Evolutionary conservation across 2,113 vertebrate species (phyloP).

Genomic region (Cercocebus atys): DNA sequence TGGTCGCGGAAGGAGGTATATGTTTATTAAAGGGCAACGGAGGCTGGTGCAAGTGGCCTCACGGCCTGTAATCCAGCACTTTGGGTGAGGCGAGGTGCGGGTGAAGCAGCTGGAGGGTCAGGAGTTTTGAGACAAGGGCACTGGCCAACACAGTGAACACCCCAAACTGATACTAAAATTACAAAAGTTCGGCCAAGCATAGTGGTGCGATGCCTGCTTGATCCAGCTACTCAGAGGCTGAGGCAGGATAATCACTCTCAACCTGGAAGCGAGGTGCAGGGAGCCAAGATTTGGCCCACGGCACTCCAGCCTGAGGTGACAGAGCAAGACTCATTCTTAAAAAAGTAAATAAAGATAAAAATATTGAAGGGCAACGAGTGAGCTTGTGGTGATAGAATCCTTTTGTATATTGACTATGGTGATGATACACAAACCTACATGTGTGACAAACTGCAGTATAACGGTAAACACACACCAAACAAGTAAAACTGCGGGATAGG

Average conservation of each 20-base stretch:
- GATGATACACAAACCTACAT: background rate
- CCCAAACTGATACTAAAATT: too few relatives aligned
- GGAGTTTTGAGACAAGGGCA: background rate
- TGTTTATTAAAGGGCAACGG: too few relatives aligned
- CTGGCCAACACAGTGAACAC: too few relatives aligned
- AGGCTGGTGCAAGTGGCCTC: background rate
- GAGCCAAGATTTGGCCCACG: background rate
- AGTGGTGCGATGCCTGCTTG: too few relatives aligned
- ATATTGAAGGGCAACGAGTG: background rate
- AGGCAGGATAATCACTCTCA: background rate
- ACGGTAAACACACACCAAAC: background rate
- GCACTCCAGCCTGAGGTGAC: background rate
- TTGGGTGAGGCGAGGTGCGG: background rate
- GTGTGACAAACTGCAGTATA: background rate
- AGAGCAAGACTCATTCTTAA: background rate
- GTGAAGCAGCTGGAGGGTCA: background rate
- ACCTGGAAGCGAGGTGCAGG: background rate
- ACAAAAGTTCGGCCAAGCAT: too few relatives aligned
- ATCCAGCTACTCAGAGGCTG: too few relatives aligned
- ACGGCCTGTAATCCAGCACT: background rate
- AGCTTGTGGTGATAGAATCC: background rate
- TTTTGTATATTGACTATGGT: background rate
- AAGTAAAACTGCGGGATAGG: background rate
- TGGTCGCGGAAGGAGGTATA: too few relatives aligned
- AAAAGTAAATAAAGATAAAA: conserved; percentile 9